Percentiles rank a stretch among this genome's conserved stretches.
These are phyloP conservation scores for Aldabrachelys gigantea DNA, from an alignment of 2,113 vertebrate species.

Conservation along the genomic window DNA sequence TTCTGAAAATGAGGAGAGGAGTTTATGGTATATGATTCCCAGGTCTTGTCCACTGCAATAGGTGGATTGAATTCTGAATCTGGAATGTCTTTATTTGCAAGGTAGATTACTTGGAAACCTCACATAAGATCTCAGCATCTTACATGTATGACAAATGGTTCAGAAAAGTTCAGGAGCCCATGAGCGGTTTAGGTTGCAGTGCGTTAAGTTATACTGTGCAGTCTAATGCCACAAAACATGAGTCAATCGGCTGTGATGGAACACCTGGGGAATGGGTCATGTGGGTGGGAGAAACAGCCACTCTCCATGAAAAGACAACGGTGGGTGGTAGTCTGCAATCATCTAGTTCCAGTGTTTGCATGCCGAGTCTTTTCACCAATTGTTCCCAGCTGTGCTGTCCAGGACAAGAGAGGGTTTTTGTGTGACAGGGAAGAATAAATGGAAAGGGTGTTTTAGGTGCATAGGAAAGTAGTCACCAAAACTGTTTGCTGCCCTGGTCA, in stretches of 20 bases:
- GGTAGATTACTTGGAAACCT: background rate
- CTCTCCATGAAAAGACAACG: background rate
- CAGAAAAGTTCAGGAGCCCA: background rate
- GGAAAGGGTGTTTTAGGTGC: rapidly evolving
- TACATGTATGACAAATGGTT: background rate
- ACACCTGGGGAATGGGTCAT: background rate
- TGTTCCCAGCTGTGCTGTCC: rapidly evolving
- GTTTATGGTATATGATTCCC: background rate
- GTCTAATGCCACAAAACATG: background rate
- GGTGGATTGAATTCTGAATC: background rate
- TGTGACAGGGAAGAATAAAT: background rate
- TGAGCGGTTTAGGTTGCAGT: rapidly evolving
- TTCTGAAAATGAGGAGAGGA: background rate
- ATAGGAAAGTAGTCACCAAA: background rate
- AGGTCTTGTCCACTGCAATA: background rate
- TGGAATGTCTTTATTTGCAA: background rate
- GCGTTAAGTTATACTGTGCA: background rate
- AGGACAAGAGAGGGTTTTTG: rapidly evolving
- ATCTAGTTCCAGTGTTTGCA: rapidly evolving
- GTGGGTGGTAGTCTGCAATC: background rate
- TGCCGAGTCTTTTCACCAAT: background rate
- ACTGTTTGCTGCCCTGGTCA: background rate
- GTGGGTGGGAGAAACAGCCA: background rate
- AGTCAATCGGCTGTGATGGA: background rate
- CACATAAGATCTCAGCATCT: background rate